Base-by-base conservation (phyloP, 2,797 vertebrate genomes). In the Serranus cabrilla region DNA sequence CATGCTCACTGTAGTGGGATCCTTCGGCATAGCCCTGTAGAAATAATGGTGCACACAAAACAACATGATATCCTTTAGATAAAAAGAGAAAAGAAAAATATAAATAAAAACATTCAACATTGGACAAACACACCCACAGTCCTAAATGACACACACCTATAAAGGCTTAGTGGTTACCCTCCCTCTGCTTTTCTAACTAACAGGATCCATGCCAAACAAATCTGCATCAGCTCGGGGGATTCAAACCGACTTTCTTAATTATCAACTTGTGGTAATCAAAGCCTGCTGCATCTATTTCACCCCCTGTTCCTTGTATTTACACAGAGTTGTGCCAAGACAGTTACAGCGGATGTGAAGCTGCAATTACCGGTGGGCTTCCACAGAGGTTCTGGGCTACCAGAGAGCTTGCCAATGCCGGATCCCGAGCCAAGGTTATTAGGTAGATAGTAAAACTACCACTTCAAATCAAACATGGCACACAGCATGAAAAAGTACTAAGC, bases 21-120 rank as follows among this genome's bases (percentile, higher is more conserved):
- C 96, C 95, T 75, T 99, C 98, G 0, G 94, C 92, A 57, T 98
- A 99, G 78, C 91, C 95, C 98, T 99, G 91, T 10, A 27, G 64
- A 18, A 84, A 80, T 20, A 78, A 61, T 1, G 3, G 16, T 2
- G 51, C 11, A 81, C 27, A 80, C 7, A 75, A 34, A 73, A 57
- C 43, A 69, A 18, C 0, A n/a, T 72, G 40, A 72, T 8, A 50
- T 2, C 7, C 1, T 20, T 34, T 27, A 27, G 3, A 27, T 3
- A 27, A 27, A 54, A n/a, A 69, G 50, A 27, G 59, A 10, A 17
- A 21, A 50, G 17, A 62, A 52, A 63, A 17, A 65, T 43, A 14
- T 9, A 57, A 61, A 76, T 8, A 23, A 27, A 25, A 46, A 46
- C 5, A 54, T 50, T 27, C 13, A 65, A 56, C 9, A 42, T 21